These are phyloP conservation scores for Calycopis cecrops DNA, from an alignment of 1,140 invertebrate genomes.

Conservation along the genomic window DNA sequence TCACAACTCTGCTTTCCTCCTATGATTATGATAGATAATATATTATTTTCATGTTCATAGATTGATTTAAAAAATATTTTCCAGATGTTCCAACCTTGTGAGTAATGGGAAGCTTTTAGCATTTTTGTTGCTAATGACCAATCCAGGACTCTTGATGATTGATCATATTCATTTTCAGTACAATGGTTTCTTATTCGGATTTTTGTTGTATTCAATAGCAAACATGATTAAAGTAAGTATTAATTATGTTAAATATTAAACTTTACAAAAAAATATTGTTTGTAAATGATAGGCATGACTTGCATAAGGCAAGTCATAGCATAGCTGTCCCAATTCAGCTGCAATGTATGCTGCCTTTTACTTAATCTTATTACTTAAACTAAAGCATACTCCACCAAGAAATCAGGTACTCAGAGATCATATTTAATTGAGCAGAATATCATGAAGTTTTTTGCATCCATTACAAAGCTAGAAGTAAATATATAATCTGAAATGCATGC, in stretches of 20 bases:
- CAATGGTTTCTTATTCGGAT: constrained; percentile 96
- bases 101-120: constrained; percentile 63
- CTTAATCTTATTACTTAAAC: constrained; percentile 8
- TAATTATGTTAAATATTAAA: neutral
- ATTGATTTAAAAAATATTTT: constrained; percentile 20
- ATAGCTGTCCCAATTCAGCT: no score
- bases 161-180: constrained; percentile 99
- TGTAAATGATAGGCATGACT: no score
- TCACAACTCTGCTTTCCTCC: no score
- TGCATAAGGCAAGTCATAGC: no score
- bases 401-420: no score
- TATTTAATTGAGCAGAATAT: no score
- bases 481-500: no score
- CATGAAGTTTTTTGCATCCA: no score
- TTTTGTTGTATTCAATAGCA: constrained; percentile 91
- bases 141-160: constrained; percentile 93
- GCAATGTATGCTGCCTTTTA: neutral
- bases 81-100: constrained; percentile 49
- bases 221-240: constrained; percentile 72
- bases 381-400: neutral
- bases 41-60: no score
- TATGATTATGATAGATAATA: no score
- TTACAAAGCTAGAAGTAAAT: no score
- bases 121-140: constrained; percentile 80
- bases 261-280: no score